These are phyloP conservation scores for Psittacara wagleri DNA, from an alignment of 2,113 vertebrate species.

Conservation along the genomic window DNA sequence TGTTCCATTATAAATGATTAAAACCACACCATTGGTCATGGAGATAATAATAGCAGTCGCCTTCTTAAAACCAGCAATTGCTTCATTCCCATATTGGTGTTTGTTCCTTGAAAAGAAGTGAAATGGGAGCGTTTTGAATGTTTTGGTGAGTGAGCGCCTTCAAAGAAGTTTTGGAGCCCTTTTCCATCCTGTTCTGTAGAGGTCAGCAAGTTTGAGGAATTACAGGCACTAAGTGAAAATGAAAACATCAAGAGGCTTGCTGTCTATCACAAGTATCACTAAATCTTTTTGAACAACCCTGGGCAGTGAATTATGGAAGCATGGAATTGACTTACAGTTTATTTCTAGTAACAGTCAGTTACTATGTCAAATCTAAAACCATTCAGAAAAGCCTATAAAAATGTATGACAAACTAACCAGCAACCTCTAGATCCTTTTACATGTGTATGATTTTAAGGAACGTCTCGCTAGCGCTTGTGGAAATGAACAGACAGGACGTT, in stretches of 20 bases:
- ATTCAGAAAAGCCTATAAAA: constrained; percentile 81
- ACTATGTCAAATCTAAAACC: constrained; percentile 82
- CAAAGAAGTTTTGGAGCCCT: constrained; percentile 60
- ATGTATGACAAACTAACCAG: constrained; percentile 80
- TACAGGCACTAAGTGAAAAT: constrained; percentile 71
- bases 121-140: background rate
- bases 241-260: constrained; percentile 72
- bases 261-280: constrained; percentile 79
- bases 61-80: background rate
- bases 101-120: background rate
- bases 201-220: constrained; percentile 74
- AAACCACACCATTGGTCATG: background rate
- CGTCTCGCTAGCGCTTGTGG: constrained; percentile 34
- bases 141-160: constrained; percentile 40
- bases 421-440: constrained; percentile 76
- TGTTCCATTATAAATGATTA: background rate
- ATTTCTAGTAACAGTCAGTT: constrained; percentile 84
- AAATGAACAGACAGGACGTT: constrained; percentile 36
- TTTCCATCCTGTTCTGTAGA: constrained; percentile 56
- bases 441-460: constrained; percentile 74
- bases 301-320: constrained; percentile 81
- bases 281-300: constrained; percentile 81
- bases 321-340: constrained; percentile 84
- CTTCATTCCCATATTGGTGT: background rate
- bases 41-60: background rate